Evolutionary conservation across 64 coral and sea anemone species (phyloP).

Genomic region (Montipora sp.): DNA sequence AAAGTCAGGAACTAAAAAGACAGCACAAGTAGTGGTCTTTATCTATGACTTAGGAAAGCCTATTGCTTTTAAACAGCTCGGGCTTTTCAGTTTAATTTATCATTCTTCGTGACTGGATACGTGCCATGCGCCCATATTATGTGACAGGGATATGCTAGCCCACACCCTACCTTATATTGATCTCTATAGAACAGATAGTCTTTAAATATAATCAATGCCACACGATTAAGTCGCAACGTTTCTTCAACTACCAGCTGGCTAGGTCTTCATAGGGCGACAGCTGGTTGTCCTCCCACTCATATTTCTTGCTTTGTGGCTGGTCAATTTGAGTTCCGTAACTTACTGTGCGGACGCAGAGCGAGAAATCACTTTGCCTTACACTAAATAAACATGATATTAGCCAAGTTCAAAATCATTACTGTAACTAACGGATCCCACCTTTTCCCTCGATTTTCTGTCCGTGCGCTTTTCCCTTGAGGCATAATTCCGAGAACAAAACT

Average conservation of each 20-base stretch:
- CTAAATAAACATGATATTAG: background rate
- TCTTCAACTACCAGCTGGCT: too few relatives aligned
- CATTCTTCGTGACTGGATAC: background rate
- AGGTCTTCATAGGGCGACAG: too few relatives aligned
- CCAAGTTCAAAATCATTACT: background rate
- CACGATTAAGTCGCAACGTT: too few relatives aligned
- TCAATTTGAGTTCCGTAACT: too few relatives aligned
- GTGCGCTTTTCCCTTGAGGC: background rate
- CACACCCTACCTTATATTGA: background rate
- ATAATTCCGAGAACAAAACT: background rate
- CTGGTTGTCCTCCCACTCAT: too few relatives aligned
- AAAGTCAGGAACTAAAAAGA: background rate
- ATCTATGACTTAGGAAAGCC: too few relatives aligned
- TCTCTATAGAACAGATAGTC: background rate
- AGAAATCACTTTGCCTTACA: background rate
- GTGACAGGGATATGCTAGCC: background rate
- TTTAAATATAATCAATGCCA: background rate
- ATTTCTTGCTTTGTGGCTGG: too few relatives aligned
- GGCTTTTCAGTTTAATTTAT: background rate
- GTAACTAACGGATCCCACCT: background rate
- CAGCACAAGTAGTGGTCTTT: background rate
- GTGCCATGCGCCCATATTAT: background rate
- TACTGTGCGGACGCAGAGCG: too few relatives aligned
- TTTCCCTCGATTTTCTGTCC: background rate
- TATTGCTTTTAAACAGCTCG: too few relatives aligned